Base-by-base conservation (phyloP, 1,140 invertebrate species). In the Bradysia coprophila region DNA sequence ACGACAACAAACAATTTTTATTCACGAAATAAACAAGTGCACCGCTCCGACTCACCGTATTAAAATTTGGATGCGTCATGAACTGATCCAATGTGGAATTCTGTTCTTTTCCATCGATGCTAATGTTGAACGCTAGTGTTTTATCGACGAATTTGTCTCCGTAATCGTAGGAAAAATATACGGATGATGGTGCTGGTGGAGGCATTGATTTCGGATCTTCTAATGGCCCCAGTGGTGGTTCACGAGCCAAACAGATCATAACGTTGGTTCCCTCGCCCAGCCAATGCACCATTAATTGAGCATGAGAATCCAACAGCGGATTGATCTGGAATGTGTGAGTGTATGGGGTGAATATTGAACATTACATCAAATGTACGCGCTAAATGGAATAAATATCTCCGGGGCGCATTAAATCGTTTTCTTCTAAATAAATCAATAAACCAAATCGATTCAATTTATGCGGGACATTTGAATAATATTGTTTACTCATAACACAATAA, bases 261-360 rank as follows among this genome's bases (percentile, higher is more conserved):
- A 90, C 82, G 60, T 84, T 73, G 34, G 81, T 85, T 16, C 73
- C 75, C 54, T 83, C 77, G 20, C 86, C 85, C 21, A 86, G 82
- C 87, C 88, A 91, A 62, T 89, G 80, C 1, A 91, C 84, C 68
- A 89, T 81, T 48, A 92, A 59, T 54, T 87, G 83, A 49, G 83
- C 81, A 59, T 91, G 86, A 40, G 73, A 78, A 59, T 89, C 85
- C 64, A 87, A 84, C 9, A 91, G 63, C 34, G 68, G 57, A 42
- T 72, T 76, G 28, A 76, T 68, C 79, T 82, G 59, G 6, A 65
- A 67, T n/a, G n/a, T n/a, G n/a, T n/a, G n/a, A n/a, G n/a, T n/a
- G n/a, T n/a, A n/a, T n/a, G n/a, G n/a, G n/a, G n/a, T n/a, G n/a
- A n/a, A n/a, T n/a, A n/a, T n/a, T n/a, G n/a, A n/a, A n/a, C n/a